These are phyloP conservation scores for Tyto alba DNA, from an alignment of 2,113 vertebrate genomes.

Conservation along the genomic window DNA sequence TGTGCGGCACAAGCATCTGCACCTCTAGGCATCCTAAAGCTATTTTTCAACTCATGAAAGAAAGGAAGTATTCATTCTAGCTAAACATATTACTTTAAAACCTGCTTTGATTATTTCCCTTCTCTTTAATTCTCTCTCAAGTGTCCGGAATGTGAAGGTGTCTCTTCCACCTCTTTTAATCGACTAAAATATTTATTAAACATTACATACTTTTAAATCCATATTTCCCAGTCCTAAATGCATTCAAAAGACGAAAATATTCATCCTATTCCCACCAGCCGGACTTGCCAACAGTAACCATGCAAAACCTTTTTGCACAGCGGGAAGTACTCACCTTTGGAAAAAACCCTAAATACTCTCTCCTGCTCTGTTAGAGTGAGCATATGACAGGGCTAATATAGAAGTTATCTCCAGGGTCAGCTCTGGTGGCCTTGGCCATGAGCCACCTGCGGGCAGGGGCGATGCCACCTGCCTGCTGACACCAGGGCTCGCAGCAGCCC, in stretches of 20 bases:
- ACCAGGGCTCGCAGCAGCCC: not conserved
- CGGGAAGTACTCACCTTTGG: not conserved
- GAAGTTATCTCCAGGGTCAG: not conserved
- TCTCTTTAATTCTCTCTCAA: not conserved
- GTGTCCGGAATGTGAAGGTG: fast-evolving
- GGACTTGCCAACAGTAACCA: not conserved
- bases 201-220: not conserved
- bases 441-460: not conserved
- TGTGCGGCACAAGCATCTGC: not conserved
- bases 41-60: not conserved
- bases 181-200: not conserved
- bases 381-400: not conserved
- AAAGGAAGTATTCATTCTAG: not conserved
- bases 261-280: not conserved
- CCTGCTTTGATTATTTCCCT: not conserved
- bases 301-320: not conserved
- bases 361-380: not conserved
- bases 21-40: not conserved
- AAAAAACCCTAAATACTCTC: not conserved
- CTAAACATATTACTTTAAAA: not conserved
- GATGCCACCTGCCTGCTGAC: not conserved
- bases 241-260: not conserved
- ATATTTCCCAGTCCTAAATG: not conserved
- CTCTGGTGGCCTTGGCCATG: fast-evolving
- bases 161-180: not conserved